Evolutionary conservation across 2,113 vertebrate genomes (phyloP).

Genomic region (Anser brachyrhynchus): DNA sequence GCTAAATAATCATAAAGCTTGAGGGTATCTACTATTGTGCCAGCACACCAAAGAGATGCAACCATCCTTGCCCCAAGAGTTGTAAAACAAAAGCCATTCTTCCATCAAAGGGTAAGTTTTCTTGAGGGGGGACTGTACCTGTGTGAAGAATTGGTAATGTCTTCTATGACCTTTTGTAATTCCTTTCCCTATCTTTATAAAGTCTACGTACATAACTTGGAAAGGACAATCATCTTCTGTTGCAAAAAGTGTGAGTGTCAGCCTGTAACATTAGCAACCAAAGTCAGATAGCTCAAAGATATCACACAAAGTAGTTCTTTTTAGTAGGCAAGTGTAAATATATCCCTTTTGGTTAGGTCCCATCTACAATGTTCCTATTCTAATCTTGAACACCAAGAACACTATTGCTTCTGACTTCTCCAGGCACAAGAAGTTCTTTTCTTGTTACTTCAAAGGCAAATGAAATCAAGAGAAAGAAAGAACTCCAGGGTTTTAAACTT

Average conservation of each 20-base stretch:
- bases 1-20: constrained; percentile 65
- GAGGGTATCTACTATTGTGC: constrained; percentile 8
- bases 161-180: background rate
- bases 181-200: background rate
- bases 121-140: background rate
- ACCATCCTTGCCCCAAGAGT: background rate
- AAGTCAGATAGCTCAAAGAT: background rate
- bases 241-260: background rate
- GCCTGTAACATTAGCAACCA: background rate
- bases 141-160: background rate
- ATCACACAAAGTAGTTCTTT: background rate
- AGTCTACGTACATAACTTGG: background rate
- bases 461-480: background rate
- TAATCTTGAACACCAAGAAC: background rate
- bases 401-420: background rate
- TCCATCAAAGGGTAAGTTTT: background rate
- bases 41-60: constrained; percentile 14
- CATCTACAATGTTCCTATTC: background rate
- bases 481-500: background rate
- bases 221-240: background rate
- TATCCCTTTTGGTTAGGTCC: background rate
- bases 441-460: background rate
- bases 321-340: background rate
- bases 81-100: constrained; percentile 24
- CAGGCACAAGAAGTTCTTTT: background rate